Base-by-base conservation (phyloP, 2,888 invertebrate genomes). In the Anaspis maculata region DNA sequence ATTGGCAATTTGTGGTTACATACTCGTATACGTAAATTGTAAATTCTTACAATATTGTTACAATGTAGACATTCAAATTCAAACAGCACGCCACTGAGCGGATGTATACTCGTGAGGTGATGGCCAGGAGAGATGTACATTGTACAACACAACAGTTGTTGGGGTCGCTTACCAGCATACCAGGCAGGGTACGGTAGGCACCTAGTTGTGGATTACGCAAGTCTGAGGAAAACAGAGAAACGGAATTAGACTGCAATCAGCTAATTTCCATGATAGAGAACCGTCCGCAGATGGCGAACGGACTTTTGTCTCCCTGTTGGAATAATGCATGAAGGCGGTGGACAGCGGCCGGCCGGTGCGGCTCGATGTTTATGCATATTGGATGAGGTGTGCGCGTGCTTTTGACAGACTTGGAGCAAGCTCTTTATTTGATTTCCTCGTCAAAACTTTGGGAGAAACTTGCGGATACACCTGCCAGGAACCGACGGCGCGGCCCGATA, bases 291-390 rank as follows among this genome's bases (percentile, higher is more conserved):
- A 48, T 50, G 51, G 47, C 38, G 19, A 34, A 32, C 45, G 52
- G 45, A 48, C 52, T 49, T 45, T 45, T 46, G 46, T 43, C 45
- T 44, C 44, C 37, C 29, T 44, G 43, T 32, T 37, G 52, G 61
- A 62, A 61, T 61, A 59, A 62, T 62, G 60, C 60, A 62, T 61
- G 62, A 61, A 56, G 54, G 51, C 52, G 52, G 50, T 9, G 57
- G 57, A 52, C 56, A 46, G 45, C 42, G 45, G 46, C 45, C 49
- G 40, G 25, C 23, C n/a, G n/a, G n/a, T n/a, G 11, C 25, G 13
- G 27, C 13, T n/a, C 33, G 32, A 35, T 39, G 39, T 39, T 39
- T 39, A 39, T 39, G 59, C 59, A 59, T 59, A 57, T 57, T 55
- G 53, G 49, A 58, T 57, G 51, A 55, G 56, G 41, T 48, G 46